These are phyloP conservation scores for Parnassius smintheus DNA, from an alignment of 2,888 invertebrate genomes.

Conservation along the genomic window DNA sequence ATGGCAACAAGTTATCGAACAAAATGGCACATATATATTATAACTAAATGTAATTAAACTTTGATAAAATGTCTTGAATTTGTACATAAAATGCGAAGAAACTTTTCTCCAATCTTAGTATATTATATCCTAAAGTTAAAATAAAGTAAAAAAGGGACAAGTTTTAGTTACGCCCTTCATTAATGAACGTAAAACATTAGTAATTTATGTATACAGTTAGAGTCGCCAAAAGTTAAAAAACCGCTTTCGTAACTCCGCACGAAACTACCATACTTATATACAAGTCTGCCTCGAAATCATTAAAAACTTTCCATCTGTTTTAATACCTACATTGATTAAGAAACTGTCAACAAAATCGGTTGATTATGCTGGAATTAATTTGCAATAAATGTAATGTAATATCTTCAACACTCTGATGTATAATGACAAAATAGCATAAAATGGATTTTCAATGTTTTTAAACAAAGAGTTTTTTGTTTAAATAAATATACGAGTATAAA, in stretches of 20 bases:
- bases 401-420: conserved; percentile 7
- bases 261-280: conserved; percentile 47
- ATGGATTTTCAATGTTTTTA: background rate
- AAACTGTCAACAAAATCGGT: conserved; percentile 16
- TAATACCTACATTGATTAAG: conserved; percentile 29
- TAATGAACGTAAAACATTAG: conserved; percentile 60
- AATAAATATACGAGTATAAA: too few species aligned
- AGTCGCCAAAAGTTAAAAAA: conserved; percentile 67
- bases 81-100: background rate
- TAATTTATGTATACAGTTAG: conserved; percentile 55
- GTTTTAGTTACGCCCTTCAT: conserved; percentile 56
- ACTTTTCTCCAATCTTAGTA: background rate
- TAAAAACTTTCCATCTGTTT: conserved; percentile 34
- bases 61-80: too few species aligned
- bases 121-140: conserved; percentile 34
- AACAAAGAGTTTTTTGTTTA: too few species aligned
- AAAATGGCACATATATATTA: too few species aligned
- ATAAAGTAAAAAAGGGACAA: conserved; percentile 37
- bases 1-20: too few species aligned
- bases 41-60: too few species aligned
- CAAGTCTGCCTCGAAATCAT: conserved; percentile 34
- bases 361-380: conserved; percentile 4
- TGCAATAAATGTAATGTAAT: conserved; percentile 9
- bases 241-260: conserved; percentile 56
- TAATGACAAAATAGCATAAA: conserved; percentile 9